Conservation (phyloP, 1,140 invertebrate genomes). For the Drosophila obscura region DNA sequence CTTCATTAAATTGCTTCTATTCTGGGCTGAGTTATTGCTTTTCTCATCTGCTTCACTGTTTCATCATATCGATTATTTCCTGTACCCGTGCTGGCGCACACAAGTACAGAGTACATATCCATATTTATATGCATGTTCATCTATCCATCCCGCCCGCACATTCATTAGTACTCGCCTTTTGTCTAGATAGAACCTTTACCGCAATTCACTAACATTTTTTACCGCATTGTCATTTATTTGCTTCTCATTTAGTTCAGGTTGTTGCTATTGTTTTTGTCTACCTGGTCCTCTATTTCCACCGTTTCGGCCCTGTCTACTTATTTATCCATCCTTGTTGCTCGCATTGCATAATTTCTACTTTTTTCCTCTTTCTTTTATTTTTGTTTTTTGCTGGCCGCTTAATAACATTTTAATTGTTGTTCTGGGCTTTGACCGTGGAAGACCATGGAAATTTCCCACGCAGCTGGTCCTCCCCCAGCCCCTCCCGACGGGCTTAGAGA, state of each 20-base stretch:
- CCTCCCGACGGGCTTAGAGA: slow-evolving; percentile 7
- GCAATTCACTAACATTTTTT: slow-evolving; percentile 43
- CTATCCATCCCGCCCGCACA: slow-evolving; percentile 10
- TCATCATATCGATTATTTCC: slow-evolving; percentile 7
- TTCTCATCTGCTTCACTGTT: too few species aligned
- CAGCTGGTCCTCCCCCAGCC: slow-evolving; percentile 22
- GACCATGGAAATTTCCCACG: slow-evolving; percentile 52
- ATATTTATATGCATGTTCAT: too few species aligned
- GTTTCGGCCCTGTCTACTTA: not conserved
- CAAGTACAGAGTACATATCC: not conserved
- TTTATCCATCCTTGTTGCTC: slow-evolving; percentile 22
- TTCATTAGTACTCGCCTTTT: slow-evolving; percentile 33
- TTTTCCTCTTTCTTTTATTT: not conserved
- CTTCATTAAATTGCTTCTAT: too few species aligned
- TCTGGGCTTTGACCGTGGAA: slow-evolving; percentile 71
- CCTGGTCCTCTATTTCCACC: slow-evolving; percentile 33
- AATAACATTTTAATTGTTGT: slow-evolving; percentile 82
- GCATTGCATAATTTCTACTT: slow-evolving; percentile 67
- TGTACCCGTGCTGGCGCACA: slow-evolving; percentile 10
- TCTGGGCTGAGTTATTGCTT: too few species aligned
- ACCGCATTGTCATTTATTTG: slow-evolving; percentile 54
- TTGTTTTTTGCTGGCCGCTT: slow-evolving; percentile 48
- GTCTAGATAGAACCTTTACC: slow-evolving; percentile 30
- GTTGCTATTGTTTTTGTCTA: slow-evolving; percentile 24
- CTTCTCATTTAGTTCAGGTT: slow-evolving; percentile 18